Percentiles rank a stretch among this genome's conserved stretches.
These are phyloP conservation scores for Margaritifera margaritifera DNA, from an alignment of 2,888 invertebrate species.

Conservation along the genomic window DNA sequence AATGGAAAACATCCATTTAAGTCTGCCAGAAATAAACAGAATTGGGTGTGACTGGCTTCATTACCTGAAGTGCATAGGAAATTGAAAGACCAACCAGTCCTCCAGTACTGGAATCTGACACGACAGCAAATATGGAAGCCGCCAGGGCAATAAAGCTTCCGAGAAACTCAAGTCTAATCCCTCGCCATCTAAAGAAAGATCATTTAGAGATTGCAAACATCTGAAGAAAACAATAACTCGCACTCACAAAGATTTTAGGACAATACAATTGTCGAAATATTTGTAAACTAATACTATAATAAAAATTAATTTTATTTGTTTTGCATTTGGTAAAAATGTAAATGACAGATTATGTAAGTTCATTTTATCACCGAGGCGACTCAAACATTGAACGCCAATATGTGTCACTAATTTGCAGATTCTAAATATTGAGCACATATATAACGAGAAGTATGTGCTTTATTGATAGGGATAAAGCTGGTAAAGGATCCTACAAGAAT, in stretches of 20 bases:
- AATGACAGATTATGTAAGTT: too few relatives aligned
- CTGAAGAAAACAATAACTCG: background rate
- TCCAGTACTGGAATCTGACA: conserved; percentile 45
- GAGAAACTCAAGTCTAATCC: conserved; percentile 64
- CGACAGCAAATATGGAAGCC: conserved; percentile 65
- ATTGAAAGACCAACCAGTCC: conserved; percentile 67
- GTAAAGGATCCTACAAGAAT: too few relatives aligned
- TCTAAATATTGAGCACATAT: too few relatives aligned
- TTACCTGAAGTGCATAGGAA: conserved; percentile 66
- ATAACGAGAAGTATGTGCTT: too few relatives aligned
- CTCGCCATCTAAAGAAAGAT: conserved; percentile 61
- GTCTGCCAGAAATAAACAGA: background rate
- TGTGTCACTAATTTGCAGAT: too few relatives aligned
- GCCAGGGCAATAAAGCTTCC: conserved; percentile 62
- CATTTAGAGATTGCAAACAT: background rate
- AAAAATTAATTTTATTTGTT: too few relatives aligned
- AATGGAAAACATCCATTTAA: too few relatives aligned
- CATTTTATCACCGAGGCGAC: too few relatives aligned
- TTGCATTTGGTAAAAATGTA: too few relatives aligned
- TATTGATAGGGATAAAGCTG: too few relatives aligned
- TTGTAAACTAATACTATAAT: too few relatives aligned
- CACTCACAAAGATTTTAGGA: background rate
- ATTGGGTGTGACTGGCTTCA: background rate
- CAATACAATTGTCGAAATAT: background rate
- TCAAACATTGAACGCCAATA: too few relatives aligned